phyloP scores from a whole-genome alignment of 2,113 vertebrate species.

The Agapornis roseicollis region DNA sequence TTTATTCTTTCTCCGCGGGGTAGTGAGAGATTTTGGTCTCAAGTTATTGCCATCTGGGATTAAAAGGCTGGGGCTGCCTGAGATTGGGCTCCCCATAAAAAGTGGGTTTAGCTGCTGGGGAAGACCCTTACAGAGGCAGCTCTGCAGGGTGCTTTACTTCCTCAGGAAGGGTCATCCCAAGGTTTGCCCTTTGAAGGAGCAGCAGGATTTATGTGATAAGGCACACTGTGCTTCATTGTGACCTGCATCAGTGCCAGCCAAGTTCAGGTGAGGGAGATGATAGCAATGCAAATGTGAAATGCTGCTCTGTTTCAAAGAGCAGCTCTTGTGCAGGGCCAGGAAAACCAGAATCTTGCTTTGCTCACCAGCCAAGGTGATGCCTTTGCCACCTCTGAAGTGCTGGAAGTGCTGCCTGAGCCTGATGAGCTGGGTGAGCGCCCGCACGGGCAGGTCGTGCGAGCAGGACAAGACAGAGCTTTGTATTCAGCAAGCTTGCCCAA shows the following conservation, averaged over 20 bases:
- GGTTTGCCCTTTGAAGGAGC: not conserved
- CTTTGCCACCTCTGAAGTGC: not conserved
- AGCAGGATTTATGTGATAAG: not conserved
- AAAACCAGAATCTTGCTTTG: not conserved
- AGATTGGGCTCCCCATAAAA: not conserved
- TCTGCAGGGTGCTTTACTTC: not conserved
- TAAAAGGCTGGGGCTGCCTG: not conserved
- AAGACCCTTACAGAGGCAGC: not conserved
- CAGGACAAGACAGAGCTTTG: not conserved
- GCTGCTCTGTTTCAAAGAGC: not conserved
- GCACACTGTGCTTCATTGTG: accelerated
- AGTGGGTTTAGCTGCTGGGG: not conserved
- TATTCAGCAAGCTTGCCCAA: not conserved
- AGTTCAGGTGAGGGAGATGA: not conserved
- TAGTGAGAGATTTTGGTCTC: not conserved
- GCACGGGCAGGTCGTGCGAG: not conserved
- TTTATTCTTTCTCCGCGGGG: not conserved
- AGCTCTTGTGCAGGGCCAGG: accelerated
- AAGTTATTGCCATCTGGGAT: not conserved
- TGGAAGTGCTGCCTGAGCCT: not conserved
- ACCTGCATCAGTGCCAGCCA: not conserved
- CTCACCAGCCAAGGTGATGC: not conserved
- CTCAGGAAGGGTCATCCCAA: not conserved
- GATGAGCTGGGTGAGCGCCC: not conserved
- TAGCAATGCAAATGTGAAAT: not conserved